phyloP scores from a whole-genome alignment of 2,888 invertebrate species.

The Leptopilina drosophilae region DNA sequence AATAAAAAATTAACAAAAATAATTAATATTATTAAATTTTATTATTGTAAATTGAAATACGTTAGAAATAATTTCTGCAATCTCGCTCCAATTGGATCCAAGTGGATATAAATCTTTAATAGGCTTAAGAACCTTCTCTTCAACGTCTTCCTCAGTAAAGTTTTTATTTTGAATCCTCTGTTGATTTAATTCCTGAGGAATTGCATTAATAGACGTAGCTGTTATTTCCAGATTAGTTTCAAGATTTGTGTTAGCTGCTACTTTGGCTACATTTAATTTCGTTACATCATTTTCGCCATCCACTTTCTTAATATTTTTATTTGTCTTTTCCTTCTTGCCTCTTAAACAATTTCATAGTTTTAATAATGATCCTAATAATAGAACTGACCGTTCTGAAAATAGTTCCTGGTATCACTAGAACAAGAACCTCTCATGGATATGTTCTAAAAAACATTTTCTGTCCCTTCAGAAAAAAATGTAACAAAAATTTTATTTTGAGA shows the following conservation, averaged over 20 bases:
- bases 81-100: slow-evolving; percentile 81
- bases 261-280: slow-evolving; percentile 62
- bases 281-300: slow-evolving; percentile 56
- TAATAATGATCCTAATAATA: not conserved
- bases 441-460: too few species aligned
- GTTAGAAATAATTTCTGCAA: slow-evolving; percentile 83
- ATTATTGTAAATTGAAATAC: slow-evolving; percentile 69
- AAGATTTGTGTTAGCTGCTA: slow-evolving; percentile 49
- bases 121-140: slow-evolving; percentile 69
- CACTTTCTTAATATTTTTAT: slow-evolving; percentile 51
- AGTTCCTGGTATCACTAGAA: too few species aligned
- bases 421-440: too few species aligned
- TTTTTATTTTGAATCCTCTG: slow-evolving; percentile 45
- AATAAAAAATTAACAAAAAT: too few species aligned
- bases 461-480: too few species aligned
- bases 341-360: slow-evolving; percentile 29
- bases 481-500: too few species aligned
- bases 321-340: slow-evolving; percentile 47
- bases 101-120: slow-evolving; percentile 67
- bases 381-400: too few species aligned
- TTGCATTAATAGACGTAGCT: slow-evolving; percentile 62
- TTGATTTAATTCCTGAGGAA: slow-evolving; percentile 50
- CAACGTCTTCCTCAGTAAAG: slow-evolving; percentile 40
- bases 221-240: slow-evolving; percentile 60
- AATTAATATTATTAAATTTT: too few species aligned